Conservation (phyloP, 2,888 invertebrate genomes). For the Andrena marginata region DNA sequence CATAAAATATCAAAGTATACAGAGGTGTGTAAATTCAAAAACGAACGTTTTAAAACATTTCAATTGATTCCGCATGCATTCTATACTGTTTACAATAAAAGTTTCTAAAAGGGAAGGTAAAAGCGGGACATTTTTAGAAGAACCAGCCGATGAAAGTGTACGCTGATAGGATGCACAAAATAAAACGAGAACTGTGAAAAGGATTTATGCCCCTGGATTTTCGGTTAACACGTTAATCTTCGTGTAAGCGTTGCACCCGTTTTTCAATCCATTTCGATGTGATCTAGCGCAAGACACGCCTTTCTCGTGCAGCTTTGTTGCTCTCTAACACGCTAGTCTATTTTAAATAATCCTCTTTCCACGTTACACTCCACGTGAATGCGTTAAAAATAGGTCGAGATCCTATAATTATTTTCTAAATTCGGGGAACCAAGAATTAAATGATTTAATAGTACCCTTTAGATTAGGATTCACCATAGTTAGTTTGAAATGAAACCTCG, state of each 20-base stretch:
- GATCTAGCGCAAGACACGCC: slow-evolving; percentile 30
- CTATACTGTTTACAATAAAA: neutral
- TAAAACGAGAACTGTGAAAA: neutral
- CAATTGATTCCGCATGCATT: neutral
- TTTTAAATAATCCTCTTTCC: slow-evolving; percentile 19
- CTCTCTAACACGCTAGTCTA: neutral
- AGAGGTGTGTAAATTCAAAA: too few species aligned
- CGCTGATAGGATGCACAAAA: neutral
- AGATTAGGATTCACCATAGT: too few species aligned
- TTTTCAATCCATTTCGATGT: slow-evolving; percentile 26
- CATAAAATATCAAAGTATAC: too few species aligned
- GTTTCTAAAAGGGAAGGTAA: neutral
- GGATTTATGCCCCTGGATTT: slow-evolving; percentile 26
- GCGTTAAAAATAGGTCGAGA: neutral
- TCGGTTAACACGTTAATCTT: slow-evolving; percentile 39
- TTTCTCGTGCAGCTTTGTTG: slow-evolving; percentile 6
- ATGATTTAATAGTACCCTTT: neutral
- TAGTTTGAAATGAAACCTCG: too few species aligned
- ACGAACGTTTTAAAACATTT: too few species aligned
- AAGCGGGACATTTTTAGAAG: neutral
- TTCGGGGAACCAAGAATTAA: slow-evolving; percentile 11
- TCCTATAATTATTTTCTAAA: slow-evolving; percentile 4
- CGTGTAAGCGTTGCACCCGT: slow-evolving; percentile 16
- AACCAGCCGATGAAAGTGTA: neutral
- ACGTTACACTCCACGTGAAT: neutral